Evolutionary conservation across 1,140 invertebrate genomes (phyloP).

Genomic region (Branchinecta lynchi): DNA sequence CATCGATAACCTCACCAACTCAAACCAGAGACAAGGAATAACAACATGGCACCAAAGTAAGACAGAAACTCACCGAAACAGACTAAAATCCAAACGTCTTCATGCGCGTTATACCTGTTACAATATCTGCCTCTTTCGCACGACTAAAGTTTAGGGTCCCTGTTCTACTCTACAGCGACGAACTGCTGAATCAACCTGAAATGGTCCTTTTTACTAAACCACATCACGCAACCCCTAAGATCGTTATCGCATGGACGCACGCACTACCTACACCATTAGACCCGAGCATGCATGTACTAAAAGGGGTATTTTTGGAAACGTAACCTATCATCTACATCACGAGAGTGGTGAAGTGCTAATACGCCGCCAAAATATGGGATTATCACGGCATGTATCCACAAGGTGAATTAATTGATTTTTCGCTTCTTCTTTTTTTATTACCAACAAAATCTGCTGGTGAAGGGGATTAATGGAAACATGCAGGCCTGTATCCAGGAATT

Average conservation of each 20-base stretch:
- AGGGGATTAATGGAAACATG: neutral
- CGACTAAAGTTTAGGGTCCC: slow-evolving; percentile 1
- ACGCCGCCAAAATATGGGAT: too few relatives aligned
- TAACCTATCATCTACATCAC: neutral
- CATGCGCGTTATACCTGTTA: too few relatives aligned
- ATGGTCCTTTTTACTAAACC: slow-evolving; percentile 1
- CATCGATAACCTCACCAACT: too few relatives aligned
- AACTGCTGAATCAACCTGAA: neutral
- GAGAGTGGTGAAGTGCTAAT: neutral
- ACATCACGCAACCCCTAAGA: slow-evolving; percentile 8
- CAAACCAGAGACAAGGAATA: too few relatives aligned
- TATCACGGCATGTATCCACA: too few relatives aligned
- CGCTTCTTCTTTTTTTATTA: too few relatives aligned
- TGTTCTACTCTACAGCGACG: neutral
- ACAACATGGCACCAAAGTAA: too few relatives aligned
- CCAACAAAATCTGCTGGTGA: too few relatives aligned
- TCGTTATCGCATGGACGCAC: slow-evolving; percentile 2
- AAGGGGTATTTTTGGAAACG: neutral
- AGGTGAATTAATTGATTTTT: too few relatives aligned
- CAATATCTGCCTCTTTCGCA: neutral
- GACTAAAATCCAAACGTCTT: too few relatives aligned
- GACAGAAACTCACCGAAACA: too few relatives aligned
- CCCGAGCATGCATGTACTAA: neutral
- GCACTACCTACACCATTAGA: neutral
- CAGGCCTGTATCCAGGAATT: neutral